Base-by-base conservation (phyloP, 23 tunicate genomes). In the Clavelina lepadiformis region DNA sequence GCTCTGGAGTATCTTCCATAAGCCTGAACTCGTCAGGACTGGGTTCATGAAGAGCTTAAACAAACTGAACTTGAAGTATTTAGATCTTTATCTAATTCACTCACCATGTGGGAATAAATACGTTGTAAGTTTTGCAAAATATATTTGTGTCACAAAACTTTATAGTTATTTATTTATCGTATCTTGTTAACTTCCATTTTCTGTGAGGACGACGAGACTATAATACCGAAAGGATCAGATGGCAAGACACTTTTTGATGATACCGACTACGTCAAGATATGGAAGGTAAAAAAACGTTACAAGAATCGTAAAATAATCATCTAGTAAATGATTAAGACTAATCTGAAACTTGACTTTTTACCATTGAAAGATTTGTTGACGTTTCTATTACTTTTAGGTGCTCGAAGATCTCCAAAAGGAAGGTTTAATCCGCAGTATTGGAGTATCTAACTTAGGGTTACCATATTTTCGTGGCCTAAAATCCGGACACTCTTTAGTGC, bases 31-130 rank as follows among this genome's bases (percentile, higher is more conserved):
- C 13, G 98, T 92, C 21, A 45, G 60, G 4, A 49, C 57, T 20
- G 56, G 76, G 0, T 31, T 77, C 0, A 37, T 27, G 63, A 72
- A 72, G 46, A 54, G 77, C 13, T 52, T 92, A 57, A 59, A 78
- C 20, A 58, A 69, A 28, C 52, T 92, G 33, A 69, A 83, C 66
- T 49, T 68, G 19, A 44, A 55, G 21, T 92, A 92, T 51, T 77
- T 92, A n/a, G 98, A 92, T 67, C 73, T 92, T 19, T 92, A 92
- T 41, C 58, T 92, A 19, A 92, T 92, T 51, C 98, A 92, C 45
- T 92, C 86, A 86, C 98, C 98, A 36, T 26, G 20, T 5, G 51
- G 13, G 13, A 8, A 8, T 15, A 41, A 41, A 41, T 41, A 41
- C 49, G 15, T 15, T 41, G 49, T 41, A 41, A 41, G 49, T 41